Conservation (phyloP, 2,113 vertebrate genomes). For the Corythornis madagascariensis region DNA sequence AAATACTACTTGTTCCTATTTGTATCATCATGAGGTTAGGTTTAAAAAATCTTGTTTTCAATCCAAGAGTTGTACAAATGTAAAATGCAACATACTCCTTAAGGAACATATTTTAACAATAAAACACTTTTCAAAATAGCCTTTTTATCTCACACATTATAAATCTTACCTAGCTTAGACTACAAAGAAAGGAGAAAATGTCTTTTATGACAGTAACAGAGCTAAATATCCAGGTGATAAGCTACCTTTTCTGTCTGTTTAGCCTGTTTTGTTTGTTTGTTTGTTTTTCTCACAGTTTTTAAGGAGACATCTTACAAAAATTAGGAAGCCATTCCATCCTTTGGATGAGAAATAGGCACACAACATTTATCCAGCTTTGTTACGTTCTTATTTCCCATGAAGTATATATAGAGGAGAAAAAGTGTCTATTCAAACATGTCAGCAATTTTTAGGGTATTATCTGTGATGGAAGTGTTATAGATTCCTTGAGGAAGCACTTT, state of each 20-base stretch:
- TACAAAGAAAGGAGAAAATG: background rate
- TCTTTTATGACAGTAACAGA: background rate
- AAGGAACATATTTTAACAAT: background rate
- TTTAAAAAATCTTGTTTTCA: background rate
- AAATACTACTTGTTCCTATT: background rate
- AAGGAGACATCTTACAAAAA: background rate
- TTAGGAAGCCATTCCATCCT: background rate
- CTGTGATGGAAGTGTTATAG: background rate
- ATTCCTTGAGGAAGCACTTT: background rate
- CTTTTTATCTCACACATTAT: background rate
- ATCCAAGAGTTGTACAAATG: background rate
- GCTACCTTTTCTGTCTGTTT: background rate
- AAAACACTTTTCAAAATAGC: background rate
- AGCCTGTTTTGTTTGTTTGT: background rate
- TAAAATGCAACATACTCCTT: background rate
- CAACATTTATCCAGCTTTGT: background rate
- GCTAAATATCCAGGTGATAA: background rate
- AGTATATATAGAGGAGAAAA: background rate
- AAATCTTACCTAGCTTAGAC: background rate
- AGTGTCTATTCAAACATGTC: background rate
- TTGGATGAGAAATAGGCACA: background rate
- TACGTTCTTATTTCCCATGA: background rate
- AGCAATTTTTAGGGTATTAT: background rate
- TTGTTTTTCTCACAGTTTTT: background rate
- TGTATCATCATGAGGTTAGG: background rate